These are phyloP conservation scores for Pseudomyrmex pallidus DNA, from an alignment of 1,140 invertebrate species.

Conservation along the genomic window DNA sequence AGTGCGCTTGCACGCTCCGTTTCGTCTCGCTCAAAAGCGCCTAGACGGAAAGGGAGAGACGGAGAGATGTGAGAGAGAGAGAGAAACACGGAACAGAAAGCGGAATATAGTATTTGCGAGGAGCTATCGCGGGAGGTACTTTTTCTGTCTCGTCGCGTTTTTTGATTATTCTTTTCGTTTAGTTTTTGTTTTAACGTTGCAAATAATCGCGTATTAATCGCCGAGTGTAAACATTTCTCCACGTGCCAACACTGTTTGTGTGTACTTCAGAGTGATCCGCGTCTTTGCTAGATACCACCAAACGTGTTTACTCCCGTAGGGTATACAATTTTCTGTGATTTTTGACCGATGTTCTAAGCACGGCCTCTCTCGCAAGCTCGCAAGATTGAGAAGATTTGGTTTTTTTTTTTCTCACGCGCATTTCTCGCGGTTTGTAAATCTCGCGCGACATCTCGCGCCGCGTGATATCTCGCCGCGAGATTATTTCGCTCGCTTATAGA, in stretches of 20 bases:
- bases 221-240: too few relatives aligned
- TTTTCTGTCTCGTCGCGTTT: too few relatives aligned
- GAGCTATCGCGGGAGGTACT: too few relatives aligned
- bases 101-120: background rate
- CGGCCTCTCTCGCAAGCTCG: background rate
- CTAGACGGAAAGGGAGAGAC: conserved; percentile 57
- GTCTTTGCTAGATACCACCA: too few relatives aligned
- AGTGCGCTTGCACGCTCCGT: conserved; percentile 66
- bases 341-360: too few relatives aligned
- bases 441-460: background rate
- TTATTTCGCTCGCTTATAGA: background rate
- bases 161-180: too few relatives aligned
- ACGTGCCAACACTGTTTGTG: too few relatives aligned
- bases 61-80: conserved; percentile 2
- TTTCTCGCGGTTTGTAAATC: background rate
- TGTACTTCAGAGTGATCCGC: too few relatives aligned
- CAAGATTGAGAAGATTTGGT: background rate
- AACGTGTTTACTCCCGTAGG: too few relatives aligned
- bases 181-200: too few relatives aligned
- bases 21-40: conserved; percentile 66
- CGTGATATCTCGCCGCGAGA: background rate
- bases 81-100: conserved; percentile 22
- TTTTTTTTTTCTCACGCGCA: background rate
- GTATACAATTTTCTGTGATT: too few relatives aligned
- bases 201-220: too few relatives aligned